Evolutionary conservation across 2,888 invertebrate genomes (phyloP), one percentile per base, ranked within the genome.

Genomic region (Leptinotarsa haldemani): DNA sequence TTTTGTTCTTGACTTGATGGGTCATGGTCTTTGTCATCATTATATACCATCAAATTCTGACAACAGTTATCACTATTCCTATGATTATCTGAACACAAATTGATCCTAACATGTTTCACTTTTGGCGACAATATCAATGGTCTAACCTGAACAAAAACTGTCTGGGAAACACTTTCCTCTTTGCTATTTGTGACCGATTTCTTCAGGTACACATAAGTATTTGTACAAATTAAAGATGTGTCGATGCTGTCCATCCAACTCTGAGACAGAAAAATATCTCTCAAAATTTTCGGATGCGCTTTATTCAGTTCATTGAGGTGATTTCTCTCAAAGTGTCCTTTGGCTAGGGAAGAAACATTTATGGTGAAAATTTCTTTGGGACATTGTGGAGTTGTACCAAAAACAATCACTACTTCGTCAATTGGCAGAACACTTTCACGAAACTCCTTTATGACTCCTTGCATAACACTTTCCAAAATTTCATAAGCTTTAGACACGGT

Each of bases 111-210:
- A 75, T 83, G 82, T 78, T 82, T 85, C 5, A 80, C 78, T 73
- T 79, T 83, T 46, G 76, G 61, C 16, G 82, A 78, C 52, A 83
- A 76, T 48, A 69, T 80, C 52, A 84, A 80, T 22, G 84, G 81
- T 79, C 80, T 81, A 82, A 72, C 85, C 15, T 80, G 80, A 81
- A 83, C 88, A 88, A 81, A 90, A 86, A 85, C 88, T 88, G 76
- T 77, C 61, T 75, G 78, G 56, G 65, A 30, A 20, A 16, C 47
- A 22, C 50, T 47, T 25, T 56, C 50, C 18, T 64, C 67, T 53
- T 47, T 40, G 20, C 46, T 64, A 25, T 61, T 40, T 16, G 67
- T 65, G 20, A 56, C 53, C 48, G 63, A 64, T 65, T 79, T 83
- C 46, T 80, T 82, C 56, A 84, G 52, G 70, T 81, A 83, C 46